Percentiles rank a stretch among this genome's conserved stretches.
These are phyloP conservation scores for Nemapogon koenigi DNA, from an alignment of 2,888 invertebrate genomes.

Conservation along the genomic window DNA sequence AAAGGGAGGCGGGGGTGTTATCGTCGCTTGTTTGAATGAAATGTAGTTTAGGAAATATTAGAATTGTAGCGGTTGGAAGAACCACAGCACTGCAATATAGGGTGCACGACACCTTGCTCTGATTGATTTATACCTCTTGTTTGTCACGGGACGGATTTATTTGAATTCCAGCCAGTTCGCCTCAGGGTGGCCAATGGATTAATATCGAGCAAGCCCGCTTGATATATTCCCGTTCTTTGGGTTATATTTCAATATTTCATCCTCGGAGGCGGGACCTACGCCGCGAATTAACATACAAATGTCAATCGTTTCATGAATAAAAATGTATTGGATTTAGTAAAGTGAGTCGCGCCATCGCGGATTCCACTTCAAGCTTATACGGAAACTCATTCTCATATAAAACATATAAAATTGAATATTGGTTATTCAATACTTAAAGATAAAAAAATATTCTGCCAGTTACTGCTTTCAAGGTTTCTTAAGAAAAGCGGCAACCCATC, in stretches of 20 bases:
- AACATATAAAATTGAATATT: too few relatives aligned
- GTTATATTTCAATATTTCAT: slow-evolving; percentile 65
- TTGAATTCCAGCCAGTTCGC: slow-evolving; percentile 57
- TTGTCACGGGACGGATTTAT: slow-evolving; percentile 63
- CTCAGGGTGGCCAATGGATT: slow-evolving; percentile 53
- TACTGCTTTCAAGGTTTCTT: too few relatives aligned
- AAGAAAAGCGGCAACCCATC: too few relatives aligned
- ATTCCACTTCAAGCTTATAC: too few relatives aligned
- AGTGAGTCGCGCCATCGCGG: slow-evolving; percentile 48
- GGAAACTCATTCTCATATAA: too few relatives aligned
- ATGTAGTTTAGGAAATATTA: slow-evolving; percentile 7
- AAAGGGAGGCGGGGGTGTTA: not conserved
- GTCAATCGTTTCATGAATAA: slow-evolving; percentile 66
- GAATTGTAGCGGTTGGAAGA: slow-evolving; percentile 7
- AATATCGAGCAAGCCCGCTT: slow-evolving; percentile 56
- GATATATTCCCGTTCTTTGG: slow-evolving; percentile 55
- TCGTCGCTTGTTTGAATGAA: not conserved
- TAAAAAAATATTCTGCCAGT: too few relatives aligned
- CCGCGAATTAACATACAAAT: slow-evolving; percentile 63
- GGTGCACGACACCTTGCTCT: slow-evolving; percentile 56
- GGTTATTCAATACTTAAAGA: too few relatives aligned
- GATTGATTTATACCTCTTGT: slow-evolving; percentile 67
- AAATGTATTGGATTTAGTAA: slow-evolving; percentile 64
- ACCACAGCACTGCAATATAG: slow-evolving; percentile 41
- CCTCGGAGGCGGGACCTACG: slow-evolving; percentile 53